Conservation (phyloP, 1,140 invertebrate species). For the Drosophila albomicans region DNA sequence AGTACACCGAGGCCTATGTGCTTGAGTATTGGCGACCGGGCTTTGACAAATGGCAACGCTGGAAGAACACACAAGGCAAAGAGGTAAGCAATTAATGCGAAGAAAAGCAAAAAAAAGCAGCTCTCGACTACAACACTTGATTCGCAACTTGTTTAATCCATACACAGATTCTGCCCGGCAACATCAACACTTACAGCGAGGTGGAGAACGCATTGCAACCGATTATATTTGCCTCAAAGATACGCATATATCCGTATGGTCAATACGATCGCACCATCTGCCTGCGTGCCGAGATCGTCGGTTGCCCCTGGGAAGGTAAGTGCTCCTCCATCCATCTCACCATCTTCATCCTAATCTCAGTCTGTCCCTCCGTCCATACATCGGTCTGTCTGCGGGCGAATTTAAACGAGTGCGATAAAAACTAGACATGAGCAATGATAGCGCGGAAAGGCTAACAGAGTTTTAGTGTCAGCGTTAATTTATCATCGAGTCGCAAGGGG, state of each 20-base stretch:
- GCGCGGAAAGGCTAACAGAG: slow-evolving; percentile 73
- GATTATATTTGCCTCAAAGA: slow-evolving; percentile 93
- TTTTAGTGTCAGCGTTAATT: slow-evolving; percentile 80
- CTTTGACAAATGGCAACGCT: slow-evolving; percentile 92
- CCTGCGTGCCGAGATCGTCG: slow-evolving; percentile 95
- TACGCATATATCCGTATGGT: slow-evolving; percentile 95
- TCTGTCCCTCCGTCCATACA: slow-evolving; percentile 7
- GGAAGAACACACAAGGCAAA: slow-evolving; percentile 90
- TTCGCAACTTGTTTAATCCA: neutral
- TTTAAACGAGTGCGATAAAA: slow-evolving; percentile 62
- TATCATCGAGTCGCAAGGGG: slow-evolving; percentile 43
- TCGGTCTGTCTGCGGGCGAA: slow-evolving; percentile 29
- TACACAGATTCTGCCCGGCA: slow-evolving; percentile 92
- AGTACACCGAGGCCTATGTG: slow-evolving; percentile 95
- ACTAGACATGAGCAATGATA: slow-evolving; percentile 71
- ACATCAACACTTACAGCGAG: slow-evolving; percentile 94
- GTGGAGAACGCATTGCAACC: slow-evolving; percentile 92
- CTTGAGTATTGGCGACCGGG: slow-evolving; percentile 96
- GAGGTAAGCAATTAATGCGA: slow-evolving; percentile 87
- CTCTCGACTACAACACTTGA: neutral
- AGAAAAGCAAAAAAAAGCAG: neutral
- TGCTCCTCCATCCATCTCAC: slow-evolving; percentile 5
- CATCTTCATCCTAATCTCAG: neutral
- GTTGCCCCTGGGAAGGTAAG: slow-evolving; percentile 94
- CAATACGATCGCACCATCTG: slow-evolving; percentile 95